These are phyloP conservation scores for Amazona guildingii DNA, from an alignment of 2,113 vertebrate species.

Conservation along the genomic window DNA sequence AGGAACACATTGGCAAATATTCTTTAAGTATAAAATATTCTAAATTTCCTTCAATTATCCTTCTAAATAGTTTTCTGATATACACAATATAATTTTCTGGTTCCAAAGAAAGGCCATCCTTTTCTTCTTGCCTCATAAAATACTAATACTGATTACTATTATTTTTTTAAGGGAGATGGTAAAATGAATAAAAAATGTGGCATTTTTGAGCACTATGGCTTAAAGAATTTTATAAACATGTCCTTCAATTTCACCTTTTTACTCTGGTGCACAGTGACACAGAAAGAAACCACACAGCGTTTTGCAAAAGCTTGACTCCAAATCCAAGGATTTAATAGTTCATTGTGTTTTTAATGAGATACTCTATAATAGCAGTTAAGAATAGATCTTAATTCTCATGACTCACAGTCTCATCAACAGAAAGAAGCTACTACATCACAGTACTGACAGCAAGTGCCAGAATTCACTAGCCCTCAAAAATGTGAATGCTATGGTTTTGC, in stretches of 20 bases:
- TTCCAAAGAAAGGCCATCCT: background rate
- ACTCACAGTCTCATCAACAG: background rate
- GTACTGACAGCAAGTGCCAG: background rate
- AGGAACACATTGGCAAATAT: background rate
- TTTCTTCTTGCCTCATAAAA: background rate
- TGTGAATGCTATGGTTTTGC: fast-evolving
- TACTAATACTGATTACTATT: background rate
- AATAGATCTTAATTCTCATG: background rate
- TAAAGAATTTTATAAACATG: background rate
- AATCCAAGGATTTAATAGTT: background rate
- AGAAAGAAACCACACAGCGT: background rate
- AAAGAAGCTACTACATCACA: background rate
- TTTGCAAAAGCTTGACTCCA: background rate
- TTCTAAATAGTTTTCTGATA: background rate
- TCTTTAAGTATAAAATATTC: background rate
- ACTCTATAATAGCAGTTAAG: background rate
- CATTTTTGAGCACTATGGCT: background rate
- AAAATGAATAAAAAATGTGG: background rate
- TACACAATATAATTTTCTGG: background rate
- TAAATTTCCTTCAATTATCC: background rate
- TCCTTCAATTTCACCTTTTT: background rate
- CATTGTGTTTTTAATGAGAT: background rate
- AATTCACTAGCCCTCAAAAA: background rate
- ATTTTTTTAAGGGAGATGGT: background rate
- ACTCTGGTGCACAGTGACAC: background rate